Conservation (phyloP, 2,888 invertebrate species). For the Agonopterix heracliana region DNA sequence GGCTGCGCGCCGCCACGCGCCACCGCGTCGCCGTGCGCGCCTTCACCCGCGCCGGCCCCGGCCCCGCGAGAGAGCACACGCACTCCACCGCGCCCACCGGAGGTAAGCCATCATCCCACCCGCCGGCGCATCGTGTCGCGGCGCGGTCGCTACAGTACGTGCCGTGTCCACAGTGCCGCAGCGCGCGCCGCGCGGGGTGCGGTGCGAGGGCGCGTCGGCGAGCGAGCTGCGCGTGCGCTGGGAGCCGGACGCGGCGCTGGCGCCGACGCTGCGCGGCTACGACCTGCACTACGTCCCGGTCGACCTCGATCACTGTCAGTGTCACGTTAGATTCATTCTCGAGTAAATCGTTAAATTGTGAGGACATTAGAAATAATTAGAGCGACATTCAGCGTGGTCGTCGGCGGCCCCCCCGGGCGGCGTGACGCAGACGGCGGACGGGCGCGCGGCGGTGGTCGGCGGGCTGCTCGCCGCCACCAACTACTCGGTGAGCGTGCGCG, state of each 20-base stretch:
- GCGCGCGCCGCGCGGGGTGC: slow-evolving; percentile 80
- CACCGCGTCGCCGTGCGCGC: slow-evolving; percentile 88
- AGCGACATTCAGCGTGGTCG: background rate
- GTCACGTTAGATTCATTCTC: background rate
- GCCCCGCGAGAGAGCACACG: slow-evolving; percentile 83
- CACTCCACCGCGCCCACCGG: slow-evolving; percentile 87
- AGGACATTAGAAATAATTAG: no score
- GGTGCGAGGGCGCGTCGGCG: slow-evolving; percentile 67
- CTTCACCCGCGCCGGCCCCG: slow-evolving; percentile 87
- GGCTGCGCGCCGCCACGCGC: slow-evolving; percentile 83
- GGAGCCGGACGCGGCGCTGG: slow-evolving; percentile 39
- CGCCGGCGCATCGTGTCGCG: no score
- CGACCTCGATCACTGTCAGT: slow-evolving; percentile 27
- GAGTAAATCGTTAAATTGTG: no score
- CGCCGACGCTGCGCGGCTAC: slow-evolving; percentile 79
- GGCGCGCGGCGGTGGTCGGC: slow-evolving; percentile 83
- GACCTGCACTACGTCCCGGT: slow-evolving; percentile 84
- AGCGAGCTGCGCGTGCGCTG: slow-evolving; percentile 83
- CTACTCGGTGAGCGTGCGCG: slow-evolving; percentile 87
- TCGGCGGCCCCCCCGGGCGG: background rate
- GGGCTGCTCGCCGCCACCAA: slow-evolving; percentile 85
- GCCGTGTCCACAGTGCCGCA: slow-evolving; percentile 76
- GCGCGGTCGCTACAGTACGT: background rate
- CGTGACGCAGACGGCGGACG: slow-evolving; percentile 71
- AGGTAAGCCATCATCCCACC: no score